These are phyloP conservation scores for Gracilinanus agilis DNA, from an alignment of 2,113 vertebrate species.

Conservation along the genomic window DNA sequence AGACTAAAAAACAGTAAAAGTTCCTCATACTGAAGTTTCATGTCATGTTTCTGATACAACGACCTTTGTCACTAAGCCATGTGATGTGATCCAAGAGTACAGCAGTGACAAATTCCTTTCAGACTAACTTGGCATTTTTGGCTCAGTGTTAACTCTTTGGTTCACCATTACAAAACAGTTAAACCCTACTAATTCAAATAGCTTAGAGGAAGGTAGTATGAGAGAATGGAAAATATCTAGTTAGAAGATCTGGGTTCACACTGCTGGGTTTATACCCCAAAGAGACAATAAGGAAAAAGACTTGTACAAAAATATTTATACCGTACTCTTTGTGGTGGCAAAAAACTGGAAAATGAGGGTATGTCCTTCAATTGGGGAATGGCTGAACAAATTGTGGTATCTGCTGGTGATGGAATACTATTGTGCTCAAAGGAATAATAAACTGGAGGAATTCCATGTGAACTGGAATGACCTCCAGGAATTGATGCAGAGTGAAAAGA, in stretches of 20 bases:
- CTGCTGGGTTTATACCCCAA: not conserved
- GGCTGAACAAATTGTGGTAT: too few relatives aligned
- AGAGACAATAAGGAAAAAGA: too few relatives aligned
- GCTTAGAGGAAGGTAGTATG: not conserved
- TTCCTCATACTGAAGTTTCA: not conserved
- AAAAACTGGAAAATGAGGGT: too few relatives aligned
- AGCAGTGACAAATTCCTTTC: not conserved
- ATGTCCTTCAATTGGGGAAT: too few relatives aligned
- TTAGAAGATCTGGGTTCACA: not conserved
- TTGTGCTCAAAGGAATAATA: too few relatives aligned
- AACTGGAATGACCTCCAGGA: too few relatives aligned
- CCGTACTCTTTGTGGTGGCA: too few relatives aligned
- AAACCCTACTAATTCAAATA: not conserved
- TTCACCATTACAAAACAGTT: not conserved
- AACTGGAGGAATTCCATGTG: too few relatives aligned
- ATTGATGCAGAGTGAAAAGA: too few relatives aligned
- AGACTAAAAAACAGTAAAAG: not conserved
- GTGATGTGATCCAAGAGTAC: not conserved
- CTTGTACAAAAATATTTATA: too few relatives aligned
- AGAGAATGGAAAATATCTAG: not conserved
- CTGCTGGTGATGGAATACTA: too few relatives aligned
- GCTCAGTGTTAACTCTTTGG: not conserved
- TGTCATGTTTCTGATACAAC: not conserved
- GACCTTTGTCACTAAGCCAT: not conserved
- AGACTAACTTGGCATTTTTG: not conserved